These are phyloP conservation scores for Leguminivora glycinivorella DNA, from an alignment of 1,140 invertebrate species.

Conservation along the genomic window DNA sequence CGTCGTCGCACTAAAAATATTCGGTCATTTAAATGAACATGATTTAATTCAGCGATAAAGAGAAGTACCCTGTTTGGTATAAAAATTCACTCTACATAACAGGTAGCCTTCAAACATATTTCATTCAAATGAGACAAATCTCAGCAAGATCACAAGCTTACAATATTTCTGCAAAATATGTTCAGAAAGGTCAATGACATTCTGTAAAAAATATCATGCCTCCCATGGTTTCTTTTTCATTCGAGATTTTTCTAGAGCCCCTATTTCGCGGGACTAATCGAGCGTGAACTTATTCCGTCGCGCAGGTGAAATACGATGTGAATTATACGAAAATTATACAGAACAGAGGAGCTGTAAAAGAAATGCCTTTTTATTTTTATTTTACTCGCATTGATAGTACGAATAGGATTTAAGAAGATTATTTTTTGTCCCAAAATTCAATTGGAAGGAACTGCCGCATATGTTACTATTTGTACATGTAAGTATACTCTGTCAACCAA, in stretches of 20 bases:
- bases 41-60: slow-evolving; percentile 4
- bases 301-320: slow-evolving; percentile 22
- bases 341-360: neutral
- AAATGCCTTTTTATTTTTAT: neutral
- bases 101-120: slow-evolving; percentile 1
- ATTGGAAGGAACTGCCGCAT: no score
- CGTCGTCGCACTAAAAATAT: no score
- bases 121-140: slow-evolving; percentile 10
- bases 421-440: no score
- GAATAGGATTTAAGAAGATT: neutral
- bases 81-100: slow-evolving; percentile 4
- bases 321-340: slow-evolving; percentile 24
- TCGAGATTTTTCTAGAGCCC: slow-evolving; percentile 8
- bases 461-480: no score
- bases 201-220: slow-evolving; percentile 1
- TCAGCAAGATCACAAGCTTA: neutral
- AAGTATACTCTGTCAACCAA: no score
- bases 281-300: slow-evolving; percentile 5
- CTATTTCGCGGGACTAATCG: slow-evolving; percentile 4
- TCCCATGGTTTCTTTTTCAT: neutral
- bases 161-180: slow-evolving; percentile 19
- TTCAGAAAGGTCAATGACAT: slow-evolving; percentile 1
- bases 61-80: neutral
- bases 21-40: neutral
- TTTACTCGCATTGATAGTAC: neutral